phyloP scores from a whole-genome alignment of 2,113 vertebrate genomes.

The Notothenia coriiceps region DNA sequence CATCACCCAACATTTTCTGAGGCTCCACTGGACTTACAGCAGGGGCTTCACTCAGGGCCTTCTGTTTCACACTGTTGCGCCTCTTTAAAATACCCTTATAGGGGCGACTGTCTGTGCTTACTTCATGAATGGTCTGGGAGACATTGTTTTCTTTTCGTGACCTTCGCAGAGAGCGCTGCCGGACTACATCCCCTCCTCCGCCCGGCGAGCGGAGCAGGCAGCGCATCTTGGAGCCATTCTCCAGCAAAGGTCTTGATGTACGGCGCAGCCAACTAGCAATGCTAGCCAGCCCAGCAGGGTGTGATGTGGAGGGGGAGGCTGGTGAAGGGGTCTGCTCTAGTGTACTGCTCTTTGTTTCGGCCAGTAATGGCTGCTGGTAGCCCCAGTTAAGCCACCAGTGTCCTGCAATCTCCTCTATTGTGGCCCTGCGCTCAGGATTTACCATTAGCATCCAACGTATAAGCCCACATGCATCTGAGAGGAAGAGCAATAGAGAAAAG shows the following conservation, averaged over 20 bases:
- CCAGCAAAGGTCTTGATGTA: conserved; percentile 92
- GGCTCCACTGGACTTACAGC: conserved; percentile 55
- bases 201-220: conserved; percentile 90
- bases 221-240: conserved; percentile 92
- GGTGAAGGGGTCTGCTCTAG: conserved; percentile 26
- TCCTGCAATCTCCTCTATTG: conserved; percentile 92
- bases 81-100: conserved; percentile 95
- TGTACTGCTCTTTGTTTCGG: conserved; percentile 80
- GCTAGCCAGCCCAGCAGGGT: conserved; percentile 76
- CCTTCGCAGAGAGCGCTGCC: conserved; percentile 93
- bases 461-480: conserved; percentile 93
- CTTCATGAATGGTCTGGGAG: conserved; percentile 85
- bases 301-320: conserved; percentile 14
- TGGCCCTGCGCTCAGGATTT: conserved; percentile 94
- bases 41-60: background rate
- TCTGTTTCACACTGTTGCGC: conserved; percentile 85
- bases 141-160: conserved; percentile 95
- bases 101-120: conserved; percentile 69
- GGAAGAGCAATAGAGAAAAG: background rate
- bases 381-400: conserved; percentile 99
- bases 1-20: conserved; percentile 38
- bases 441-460: conserved; percentile 99
- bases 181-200: conserved; percentile 76
- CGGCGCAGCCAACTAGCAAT: conserved; percentile 92
- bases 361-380: conserved; percentile 82